Base-by-base conservation (phyloP, 1,140 invertebrate genomes). In the Spodoptera frugiperda region DNA sequence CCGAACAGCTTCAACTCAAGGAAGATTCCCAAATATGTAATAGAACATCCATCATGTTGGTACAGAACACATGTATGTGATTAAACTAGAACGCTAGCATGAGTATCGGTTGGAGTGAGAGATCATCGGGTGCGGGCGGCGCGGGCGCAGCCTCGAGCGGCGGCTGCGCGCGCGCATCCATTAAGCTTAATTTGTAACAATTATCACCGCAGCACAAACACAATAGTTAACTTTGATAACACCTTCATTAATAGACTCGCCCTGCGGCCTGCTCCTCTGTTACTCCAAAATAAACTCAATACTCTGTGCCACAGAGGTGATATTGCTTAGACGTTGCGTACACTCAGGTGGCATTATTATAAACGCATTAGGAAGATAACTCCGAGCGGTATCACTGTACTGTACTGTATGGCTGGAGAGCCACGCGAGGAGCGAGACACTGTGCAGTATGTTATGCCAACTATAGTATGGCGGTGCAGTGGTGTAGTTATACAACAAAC, bases 181-280 rank as follows among this genome's bases (percentile, higher is more conserved):
- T 87, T 85, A 87, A 49, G 76, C 82, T 79, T 82, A 76, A 89
- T 89, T 88, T 85, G 78, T 87, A 87, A 88, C 83, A 84, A 88
- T 89, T 85, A 87, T 83, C 82, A 80, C 77, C 61, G 57, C 61
- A 55, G 74, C 73, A 61, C 77, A 82, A 82, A 82, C 84, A 84
- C 78, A 83, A 83, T 82, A 78, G 73, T 87, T 87, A 80, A 85
- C 83, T 84, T 85, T 72, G 70, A 76, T 67, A 86, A 87, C 85
- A 87, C 83, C 84, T 87, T 85, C 79, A 89, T 89, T 86, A 87
- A 83, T 81, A 84, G 81, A 81, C 73, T 81, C 19, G 65, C 65
- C 65, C 65, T 75, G 70, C 59, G 63, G 46, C 48, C 67, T 53
- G 17, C 6, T 8, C 53, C 46, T 61, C 76, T 77, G 48, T 44